phyloP scores from a whole-genome alignment of 2,113 vertebrate genomes.

The Amblyopsis rosae region DNA sequence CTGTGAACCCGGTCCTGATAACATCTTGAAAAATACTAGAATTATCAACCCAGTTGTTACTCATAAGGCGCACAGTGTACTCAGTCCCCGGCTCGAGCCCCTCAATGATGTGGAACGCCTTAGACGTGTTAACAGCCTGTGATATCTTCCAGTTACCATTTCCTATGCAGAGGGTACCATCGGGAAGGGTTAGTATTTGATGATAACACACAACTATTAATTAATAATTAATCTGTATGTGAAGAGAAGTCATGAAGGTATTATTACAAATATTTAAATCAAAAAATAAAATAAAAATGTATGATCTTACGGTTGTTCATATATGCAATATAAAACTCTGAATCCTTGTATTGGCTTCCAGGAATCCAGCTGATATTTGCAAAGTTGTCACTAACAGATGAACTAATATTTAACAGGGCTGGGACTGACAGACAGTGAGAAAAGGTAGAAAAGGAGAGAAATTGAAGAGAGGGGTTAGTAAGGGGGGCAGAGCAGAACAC shows the following conservation, averaged over 20 bases:
- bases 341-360: constrained; percentile 54
- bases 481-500: constrained; percentile 31
- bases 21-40: constrained; percentile 94
- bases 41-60: constrained; percentile 87
- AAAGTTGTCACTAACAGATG: constrained; percentile 65
- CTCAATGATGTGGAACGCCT: constrained; percentile 84
- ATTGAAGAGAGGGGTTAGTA: constrained; percentile 55
- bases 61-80: constrained; percentile 84
- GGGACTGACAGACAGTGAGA: constrained; percentile 40
- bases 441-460: constrained; percentile 33
- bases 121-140: constrained; percentile 83
- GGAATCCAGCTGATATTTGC: constrained; percentile 78
- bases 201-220: neutral
- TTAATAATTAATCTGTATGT: constrained; percentile 7
- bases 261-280: neutral
- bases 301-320: constrained; percentile 69
- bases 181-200: constrained; percentile 55
- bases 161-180: constrained; percentile 81
- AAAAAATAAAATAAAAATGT: constrained; percentile 5
- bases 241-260: neutral
- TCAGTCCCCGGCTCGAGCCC: constrained; percentile 84
- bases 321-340: constrained; percentile 69
- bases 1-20: constrained; percentile 87
- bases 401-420: constrained; percentile 64
- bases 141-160: constrained; percentile 83